These are phyloP conservation scores for Brachystomella parvula DNA, from an alignment of 1,140 invertebrate genomes.

Conservation along the genomic window DNA sequence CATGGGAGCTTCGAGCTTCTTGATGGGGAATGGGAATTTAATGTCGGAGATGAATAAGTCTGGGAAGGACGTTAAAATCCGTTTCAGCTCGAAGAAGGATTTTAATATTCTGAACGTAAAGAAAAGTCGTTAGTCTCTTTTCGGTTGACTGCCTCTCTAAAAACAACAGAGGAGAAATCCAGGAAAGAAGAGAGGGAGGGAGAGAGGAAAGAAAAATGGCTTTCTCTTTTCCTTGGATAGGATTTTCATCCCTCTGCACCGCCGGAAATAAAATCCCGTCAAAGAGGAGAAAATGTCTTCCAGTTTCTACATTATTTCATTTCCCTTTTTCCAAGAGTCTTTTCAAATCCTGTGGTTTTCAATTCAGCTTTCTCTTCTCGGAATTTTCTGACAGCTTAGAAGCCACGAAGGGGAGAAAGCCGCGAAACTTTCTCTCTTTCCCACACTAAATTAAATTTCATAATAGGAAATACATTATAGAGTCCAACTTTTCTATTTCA, in stretches of 20 bases:
- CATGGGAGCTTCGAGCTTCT: too few relatives aligned
- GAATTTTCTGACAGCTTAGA: not conserved
- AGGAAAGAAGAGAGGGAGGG: not conserved
- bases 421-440: not conserved
- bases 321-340: constrained; percentile 22
- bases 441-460: constrained; percentile 9
- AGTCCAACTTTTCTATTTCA: not conserved
- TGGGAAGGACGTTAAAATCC: not conserved
- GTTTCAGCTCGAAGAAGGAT: not conserved
- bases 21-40: too few relatives aligned
- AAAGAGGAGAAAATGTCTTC: constrained; percentile 11
- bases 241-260: too few relatives aligned
- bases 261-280: not conserved
- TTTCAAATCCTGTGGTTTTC: constrained; percentile 18
- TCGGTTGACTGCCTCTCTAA: not conserved
- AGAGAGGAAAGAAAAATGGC: constrained; percentile 14
- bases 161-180: too few relatives aligned
- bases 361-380: constrained; percentile 16
- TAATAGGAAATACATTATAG: constrained; percentile 11
- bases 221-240: not conserved
- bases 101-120: not conserved
- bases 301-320: constrained; percentile 26
- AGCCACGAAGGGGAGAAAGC: not conserved
- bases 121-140: constrained; percentile 9
- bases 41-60: too few relatives aligned